Evolutionary conservation across 2,888 invertebrate genomes (phyloP).

Genomic region (Noctua pronuba): DNA sequence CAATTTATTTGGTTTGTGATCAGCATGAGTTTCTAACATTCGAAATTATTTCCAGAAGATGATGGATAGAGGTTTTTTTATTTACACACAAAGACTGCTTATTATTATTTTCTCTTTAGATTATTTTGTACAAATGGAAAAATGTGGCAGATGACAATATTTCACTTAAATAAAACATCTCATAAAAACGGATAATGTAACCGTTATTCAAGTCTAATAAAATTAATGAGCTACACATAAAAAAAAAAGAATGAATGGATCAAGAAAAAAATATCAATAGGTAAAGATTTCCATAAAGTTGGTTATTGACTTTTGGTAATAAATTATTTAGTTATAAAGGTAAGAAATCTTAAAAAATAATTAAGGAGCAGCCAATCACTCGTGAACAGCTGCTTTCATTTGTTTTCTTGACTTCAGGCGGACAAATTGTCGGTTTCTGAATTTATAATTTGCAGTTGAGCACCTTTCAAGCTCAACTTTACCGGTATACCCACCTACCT

Average conservation of each 20-base stretch:
- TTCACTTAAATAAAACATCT: constrained; percentile 39
- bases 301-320: constrained; percentile 52
- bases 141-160: constrained; percentile 16
- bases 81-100: neutral
- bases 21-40: neutral
- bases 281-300: constrained; percentile 49
- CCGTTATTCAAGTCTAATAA: constrained; percentile 60
- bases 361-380: neutral
- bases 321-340: constrained; percentile 22
- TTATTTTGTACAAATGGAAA: constrained; percentile 21
- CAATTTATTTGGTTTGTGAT: neutral
- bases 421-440: neutral
- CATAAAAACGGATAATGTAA: constrained; percentile 32
- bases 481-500: neutral
- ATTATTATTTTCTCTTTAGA: constrained; percentile 5
- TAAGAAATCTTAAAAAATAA: neutral
- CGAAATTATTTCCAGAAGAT: neutral
- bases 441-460: neutral
- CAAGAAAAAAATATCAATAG: constrained; percentile 45
- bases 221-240: constrained; percentile 54
- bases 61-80: constrained; percentile 1
- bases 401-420: neutral
- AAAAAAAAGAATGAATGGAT: constrained; percentile 57
- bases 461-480: neutral
- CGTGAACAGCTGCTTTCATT: neutral